Percentiles rank a stretch among this genome's conserved stretches.
These are phyloP conservation scores for Dasypus novemcinctus DNA, from an alignment of 2,113 vertebrate genomes.

Conservation along the genomic window DNA sequence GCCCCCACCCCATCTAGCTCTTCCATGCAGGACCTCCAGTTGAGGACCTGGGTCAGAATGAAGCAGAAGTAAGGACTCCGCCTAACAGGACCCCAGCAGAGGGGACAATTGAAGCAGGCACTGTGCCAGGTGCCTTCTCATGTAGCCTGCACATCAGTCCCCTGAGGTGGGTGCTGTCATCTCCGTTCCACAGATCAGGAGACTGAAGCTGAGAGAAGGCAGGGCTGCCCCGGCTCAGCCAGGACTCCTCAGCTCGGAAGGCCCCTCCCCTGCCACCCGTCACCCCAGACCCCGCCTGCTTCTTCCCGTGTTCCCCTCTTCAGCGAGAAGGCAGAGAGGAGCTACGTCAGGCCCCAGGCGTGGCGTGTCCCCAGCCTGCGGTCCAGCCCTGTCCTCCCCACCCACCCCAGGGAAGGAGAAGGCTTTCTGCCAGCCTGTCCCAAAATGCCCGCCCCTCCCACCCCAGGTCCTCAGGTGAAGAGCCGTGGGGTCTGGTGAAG, in stretches of 20 bases:
- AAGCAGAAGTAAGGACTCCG: neutral
- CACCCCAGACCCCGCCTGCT: too few species aligned
- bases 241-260: neutral
- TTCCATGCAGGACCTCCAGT: neutral
- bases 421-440: neutral
- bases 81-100: neutral
- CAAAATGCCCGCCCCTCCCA: neutral
- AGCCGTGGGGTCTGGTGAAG: neutral
- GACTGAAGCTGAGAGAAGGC: neutral
- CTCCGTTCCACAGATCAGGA: neutral
- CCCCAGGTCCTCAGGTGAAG: neutral
- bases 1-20: neutral
- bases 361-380: neutral
- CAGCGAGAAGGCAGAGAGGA: neutral
- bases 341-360: neutral
- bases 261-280: neutral
- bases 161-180: neutral
- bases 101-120: neutral
- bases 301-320: neutral
- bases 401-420: neutral
- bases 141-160: neutral
- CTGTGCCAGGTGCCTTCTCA: neutral
- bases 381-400: neutral
- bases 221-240: neutral
- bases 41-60: neutral